Base-by-base conservation (phyloP, 37 sponge, comb jelly and placozoan genomes). In the Axinella damicornis region DNA sequence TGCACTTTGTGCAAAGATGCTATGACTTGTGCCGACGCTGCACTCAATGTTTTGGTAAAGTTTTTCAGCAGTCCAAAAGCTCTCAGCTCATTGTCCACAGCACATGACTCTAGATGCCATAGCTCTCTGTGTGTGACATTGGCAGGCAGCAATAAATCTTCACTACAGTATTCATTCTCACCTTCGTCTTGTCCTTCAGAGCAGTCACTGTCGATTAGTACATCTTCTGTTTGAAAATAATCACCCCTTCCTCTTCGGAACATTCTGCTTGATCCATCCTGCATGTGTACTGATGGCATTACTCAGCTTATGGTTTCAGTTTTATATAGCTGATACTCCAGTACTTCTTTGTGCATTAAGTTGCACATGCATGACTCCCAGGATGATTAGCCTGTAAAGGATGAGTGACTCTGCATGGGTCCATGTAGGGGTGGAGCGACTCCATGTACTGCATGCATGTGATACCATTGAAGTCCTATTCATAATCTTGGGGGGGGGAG, bases 71-170 rank as follows among this genome's bases (percentile, higher is more conserved):
- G 5, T 31, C 32, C 40, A 21, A 77, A 77, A 14, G 78, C 34
- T 62, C 61, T 36, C n/a, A 77, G 64, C 33, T 77, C 64, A 37
- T 35, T 61, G 27, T 77, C 78, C 21, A 77, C 78, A 39, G 78
- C 13, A 37, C 78, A 77, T 5, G 78, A 77, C 11, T 35, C 39
- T 1, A 77, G 1, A 77, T 61, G 33, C 78, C 78, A 77, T 6
- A 77, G 78, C 5, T 36, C 14, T 15, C 17, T n/a, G 11, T 34
- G 34, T 61, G 78, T 39, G 19, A 40, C 65, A 37, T 77, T 77
- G 5, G 25, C 25, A 36, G 78, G 78, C 13, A 77, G 17, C 37
- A 31, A 18, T 13, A 39, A 20, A 63, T 77, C 78, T 62, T n/a
- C 36, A 36, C 64, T 61, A 65, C 20, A 68, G 20, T 60, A n/a